Conservation (phyloP, 2,113 vertebrate species). For the Phylloscopus trochilus region DNA sequence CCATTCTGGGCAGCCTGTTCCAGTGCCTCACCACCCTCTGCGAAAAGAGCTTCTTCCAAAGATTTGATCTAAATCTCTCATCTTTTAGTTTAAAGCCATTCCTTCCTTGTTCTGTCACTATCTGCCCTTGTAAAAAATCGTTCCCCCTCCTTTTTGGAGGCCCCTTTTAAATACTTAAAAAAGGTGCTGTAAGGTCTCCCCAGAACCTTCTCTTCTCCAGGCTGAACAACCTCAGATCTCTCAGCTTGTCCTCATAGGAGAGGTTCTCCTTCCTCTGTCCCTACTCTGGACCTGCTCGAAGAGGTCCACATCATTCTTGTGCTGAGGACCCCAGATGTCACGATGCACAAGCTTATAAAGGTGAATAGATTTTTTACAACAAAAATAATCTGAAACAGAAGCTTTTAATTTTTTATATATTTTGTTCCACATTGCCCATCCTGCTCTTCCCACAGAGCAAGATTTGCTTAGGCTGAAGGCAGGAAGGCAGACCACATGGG, state of each 20-base stretch:
- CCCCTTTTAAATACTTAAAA: neutral
- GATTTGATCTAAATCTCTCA: neutral
- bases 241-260: neutral
- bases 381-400: neutral
- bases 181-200: neutral
- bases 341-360: neutral
- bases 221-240: neutral
- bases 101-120: neutral
- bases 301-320: neutral
- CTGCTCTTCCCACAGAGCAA: neutral
- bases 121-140: neutral
- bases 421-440: neutral
- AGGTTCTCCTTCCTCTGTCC: neutral
- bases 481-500: neutral
- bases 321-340: neutral
- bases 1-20: neutral
- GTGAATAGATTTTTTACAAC: neutral
- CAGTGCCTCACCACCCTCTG: neutral
- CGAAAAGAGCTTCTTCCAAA: neutral
- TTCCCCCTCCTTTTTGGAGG: neutral
- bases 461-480: neutral
- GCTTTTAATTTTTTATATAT: no score
- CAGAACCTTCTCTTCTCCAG: neutral
- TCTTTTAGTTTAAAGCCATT: neutral
- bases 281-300: neutral